phyloP scores from a whole-genome alignment of 2,888 invertebrate genomes.

The Aplocera efformata region DNA sequence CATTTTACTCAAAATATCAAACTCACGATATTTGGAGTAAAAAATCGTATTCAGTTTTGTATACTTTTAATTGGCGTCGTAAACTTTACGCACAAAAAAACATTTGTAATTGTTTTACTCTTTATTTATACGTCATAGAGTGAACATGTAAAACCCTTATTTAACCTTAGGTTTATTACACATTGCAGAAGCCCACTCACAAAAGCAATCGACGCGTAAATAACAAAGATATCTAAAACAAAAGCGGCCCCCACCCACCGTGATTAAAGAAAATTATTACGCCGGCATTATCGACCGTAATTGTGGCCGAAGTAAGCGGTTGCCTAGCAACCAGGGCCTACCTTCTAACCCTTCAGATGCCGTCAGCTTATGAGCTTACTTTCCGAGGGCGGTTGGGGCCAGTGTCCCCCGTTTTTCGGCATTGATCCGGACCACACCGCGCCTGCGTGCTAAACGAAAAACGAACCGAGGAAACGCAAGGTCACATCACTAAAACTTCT shows the following conservation, averaged over 20 bases:
- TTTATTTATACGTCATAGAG: no score
- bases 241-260: conserved; percentile 41
- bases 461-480: conserved; percentile 72
- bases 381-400: conserved; percentile 52
- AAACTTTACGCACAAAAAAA: no score
- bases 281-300: conserved; percentile 62
- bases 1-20: no score
- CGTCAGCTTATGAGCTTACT: conserved; percentile 54
- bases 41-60: no score
- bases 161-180: no score
- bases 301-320: conserved; percentile 52
- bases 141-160: no score
- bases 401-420: conserved; percentile 72
- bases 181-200: conserved; percentile 25
- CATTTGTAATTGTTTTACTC: no score
- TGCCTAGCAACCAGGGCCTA: conserved; percentile 65
- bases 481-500: conserved; percentile 75
- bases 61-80: no score
- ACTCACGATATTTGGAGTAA: no score
- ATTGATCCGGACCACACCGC: conserved; percentile 72
- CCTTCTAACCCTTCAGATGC: conserved; percentile 72
- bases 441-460: conserved; percentile 76
- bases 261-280: conserved; percentile 74
- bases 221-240: conserved; percentile 41
- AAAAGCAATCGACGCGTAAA: conserved; percentile 27